These are phyloP conservation scores for Neotragus moschatus DNA, from an alignment of 2,113 vertebrate genomes.

Conservation along the genomic window DNA sequence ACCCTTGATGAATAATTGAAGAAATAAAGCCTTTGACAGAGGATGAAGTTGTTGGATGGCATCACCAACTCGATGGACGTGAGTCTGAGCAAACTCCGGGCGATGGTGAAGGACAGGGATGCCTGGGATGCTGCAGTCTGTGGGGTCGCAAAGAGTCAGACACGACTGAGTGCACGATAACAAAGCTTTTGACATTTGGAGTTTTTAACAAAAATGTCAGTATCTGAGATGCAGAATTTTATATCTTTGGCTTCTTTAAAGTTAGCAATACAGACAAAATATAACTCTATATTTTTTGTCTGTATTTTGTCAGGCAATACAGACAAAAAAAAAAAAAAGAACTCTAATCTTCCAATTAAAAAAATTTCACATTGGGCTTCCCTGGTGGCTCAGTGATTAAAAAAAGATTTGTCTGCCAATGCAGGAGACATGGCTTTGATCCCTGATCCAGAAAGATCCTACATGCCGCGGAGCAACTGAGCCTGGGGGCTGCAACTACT, in stretches of 20 bases:
- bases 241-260: not conserved
- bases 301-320: not conserved
- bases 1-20: not conserved
- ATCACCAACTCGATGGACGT: not conserved
- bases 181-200: not conserved
- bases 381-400: not conserved
- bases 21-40: not conserved
- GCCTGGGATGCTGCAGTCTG: not conserved
- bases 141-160: not conserved
- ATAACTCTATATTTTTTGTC: not conserved
- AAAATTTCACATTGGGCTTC: not conserved
- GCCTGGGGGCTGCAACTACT: not conserved
- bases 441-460: not conserved
- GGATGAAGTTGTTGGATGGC: not conserved
- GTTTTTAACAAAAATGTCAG: not conserved
- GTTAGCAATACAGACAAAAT: not conserved
- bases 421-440: not conserved
- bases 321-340: not conserved
- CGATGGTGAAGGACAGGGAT: not conserved
- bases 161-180: not conserved
- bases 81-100: not conserved
- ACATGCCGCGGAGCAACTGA: not conserved
- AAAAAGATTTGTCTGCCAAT: not conserved
- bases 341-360: not conserved
- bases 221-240: not conserved